Evolutionary conservation across 2,888 invertebrate genomes (phyloP).

Genomic region (Coenonympha arcania): DNA sequence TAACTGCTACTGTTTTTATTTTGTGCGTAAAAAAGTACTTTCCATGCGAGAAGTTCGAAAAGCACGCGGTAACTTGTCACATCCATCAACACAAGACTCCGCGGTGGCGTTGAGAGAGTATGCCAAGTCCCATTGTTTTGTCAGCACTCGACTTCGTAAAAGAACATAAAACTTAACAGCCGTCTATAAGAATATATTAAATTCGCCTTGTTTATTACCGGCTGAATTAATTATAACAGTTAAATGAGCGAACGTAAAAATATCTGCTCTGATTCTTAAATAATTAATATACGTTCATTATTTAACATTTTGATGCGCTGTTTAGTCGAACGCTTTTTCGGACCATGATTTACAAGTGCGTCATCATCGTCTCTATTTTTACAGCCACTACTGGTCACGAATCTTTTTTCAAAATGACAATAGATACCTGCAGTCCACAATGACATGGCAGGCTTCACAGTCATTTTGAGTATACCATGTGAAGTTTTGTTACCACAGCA

Average conservation of each 20-base stretch:
- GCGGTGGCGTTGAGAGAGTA: conserved; percentile 24
- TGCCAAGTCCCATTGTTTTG: conserved; percentile 35
- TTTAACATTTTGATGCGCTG: conserved; percentile 12
- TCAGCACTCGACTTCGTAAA: conserved; percentile 39
- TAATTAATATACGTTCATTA: no score
- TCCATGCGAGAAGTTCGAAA: background rate
- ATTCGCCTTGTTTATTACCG: conserved; percentile 56
- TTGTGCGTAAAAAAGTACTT: no score
- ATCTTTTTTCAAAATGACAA: no score
- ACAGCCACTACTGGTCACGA: no score
- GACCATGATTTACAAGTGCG: no score
- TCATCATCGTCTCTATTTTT: no score
- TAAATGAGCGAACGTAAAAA: conserved; percentile 61
- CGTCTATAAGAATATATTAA: conserved; percentile 52
- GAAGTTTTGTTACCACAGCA: no score
- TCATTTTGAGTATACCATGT: no score
- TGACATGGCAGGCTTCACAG: no score
- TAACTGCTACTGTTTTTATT: no score
- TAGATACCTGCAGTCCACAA: no score
- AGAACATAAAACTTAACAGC: conserved; percentile 43
- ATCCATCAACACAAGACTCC: conserved; percentile 27
- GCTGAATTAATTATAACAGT: conserved; percentile 64
- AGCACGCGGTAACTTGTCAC: conserved; percentile 10
- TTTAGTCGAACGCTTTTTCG: no score
- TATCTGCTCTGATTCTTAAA: conserved; percentile 52